Percentiles rank a stretch among this genome's conserved stretches.
Evolutionary conservation across 2,888 invertebrate species (phyloP).

Genomic region (Rhagophthalmus giganteus): DNA sequence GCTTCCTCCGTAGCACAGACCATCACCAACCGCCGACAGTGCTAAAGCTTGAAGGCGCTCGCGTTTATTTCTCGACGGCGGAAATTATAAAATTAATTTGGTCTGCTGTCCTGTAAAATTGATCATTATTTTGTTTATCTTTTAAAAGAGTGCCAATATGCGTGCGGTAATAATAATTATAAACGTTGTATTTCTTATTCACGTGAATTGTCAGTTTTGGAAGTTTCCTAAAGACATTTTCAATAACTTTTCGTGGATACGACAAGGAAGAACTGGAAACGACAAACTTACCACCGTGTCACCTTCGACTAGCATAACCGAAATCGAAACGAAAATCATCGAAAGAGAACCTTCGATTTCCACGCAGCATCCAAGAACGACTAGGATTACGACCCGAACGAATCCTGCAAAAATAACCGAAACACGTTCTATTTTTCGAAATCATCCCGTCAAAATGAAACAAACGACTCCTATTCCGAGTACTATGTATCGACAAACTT

Average conservation of each 20-base stretch:
- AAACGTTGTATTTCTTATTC: slow-evolving; percentile 41
- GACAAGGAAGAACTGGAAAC: slow-evolving; percentile 45
- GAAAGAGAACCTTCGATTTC: slow-evolving; percentile 14
- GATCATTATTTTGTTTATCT: slow-evolving; percentile 1
- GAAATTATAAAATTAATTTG: slow-evolving; percentile 30
- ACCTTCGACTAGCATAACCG: slow-evolving; percentile 17
- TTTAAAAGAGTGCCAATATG: slow-evolving; percentile 34
- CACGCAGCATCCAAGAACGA: slow-evolving; percentile 9
- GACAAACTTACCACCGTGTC: slow-evolving; percentile 13
- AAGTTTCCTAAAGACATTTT: slow-evolving; percentile 47
- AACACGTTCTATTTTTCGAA: slow-evolving; percentile 18
- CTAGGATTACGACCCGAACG: slow-evolving; percentile 1
- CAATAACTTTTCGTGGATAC: slow-evolving; percentile 44
- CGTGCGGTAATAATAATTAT: slow-evolving; percentile 40
- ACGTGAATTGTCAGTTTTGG: slow-evolving; percentile 48
- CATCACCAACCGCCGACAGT: slow-evolving; percentile 49
- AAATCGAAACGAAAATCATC: slow-evolving; percentile 6
- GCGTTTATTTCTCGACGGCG: slow-evolving; percentile 40
- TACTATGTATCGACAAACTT: slow-evolving; percentile 26
- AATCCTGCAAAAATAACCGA: slow-evolving; percentile 4
- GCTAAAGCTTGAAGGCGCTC: slow-evolving; percentile 44
- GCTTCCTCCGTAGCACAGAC: slow-evolving; percentile 50
- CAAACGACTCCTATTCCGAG: slow-evolving; percentile 36
- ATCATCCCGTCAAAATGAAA: slow-evolving; percentile 37
- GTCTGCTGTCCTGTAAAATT: slow-evolving; percentile 16